These are phyloP conservation scores for Diaperis boleti DNA, from an alignment of 2,888 invertebrate species.

Conservation along the genomic window DNA sequence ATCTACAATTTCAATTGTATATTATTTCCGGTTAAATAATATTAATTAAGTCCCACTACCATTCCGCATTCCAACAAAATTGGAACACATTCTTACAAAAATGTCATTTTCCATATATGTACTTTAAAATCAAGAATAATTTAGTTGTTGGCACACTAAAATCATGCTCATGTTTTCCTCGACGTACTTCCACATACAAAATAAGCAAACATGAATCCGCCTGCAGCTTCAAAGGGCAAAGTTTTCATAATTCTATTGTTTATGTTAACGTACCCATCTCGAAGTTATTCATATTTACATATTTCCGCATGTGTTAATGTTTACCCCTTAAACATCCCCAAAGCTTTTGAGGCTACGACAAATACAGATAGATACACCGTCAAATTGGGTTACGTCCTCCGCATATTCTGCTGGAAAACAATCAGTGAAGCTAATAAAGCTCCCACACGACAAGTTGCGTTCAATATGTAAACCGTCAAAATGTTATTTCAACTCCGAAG, in stretches of 20 bases:
- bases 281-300: constrained; percentile 36
- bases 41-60: too few species aligned
- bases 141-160: background rate
- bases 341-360: constrained; percentile 28
- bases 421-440: constrained; percentile 14
- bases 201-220: constrained; percentile 14
- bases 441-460: too few species aligned
- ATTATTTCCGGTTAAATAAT: too few species aligned
- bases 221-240: constrained; percentile 26
- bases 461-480: background rate
- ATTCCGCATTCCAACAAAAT: too few species aligned
- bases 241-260: constrained; percentile 29
- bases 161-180: constrained; percentile 6
- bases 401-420: constrained; percentile 10
- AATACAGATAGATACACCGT: constrained; percentile 31
- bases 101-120: background rate
- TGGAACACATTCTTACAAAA: too few species aligned
- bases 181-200: background rate
- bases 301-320: constrained; percentile 39
- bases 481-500: background rate
- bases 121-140: too few species aligned
- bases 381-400: constrained; percentile 31
- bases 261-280: constrained; percentile 31
- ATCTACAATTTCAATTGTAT: too few species aligned
- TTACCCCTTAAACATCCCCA: constrained; percentile 36